A percentile compares a stretch with the other conserved stretches of the same genome.
These are phyloP conservation scores for Apotomis capreana DNA, from an alignment of 2,888 invertebrate species.

Conservation along the genomic window DNA sequence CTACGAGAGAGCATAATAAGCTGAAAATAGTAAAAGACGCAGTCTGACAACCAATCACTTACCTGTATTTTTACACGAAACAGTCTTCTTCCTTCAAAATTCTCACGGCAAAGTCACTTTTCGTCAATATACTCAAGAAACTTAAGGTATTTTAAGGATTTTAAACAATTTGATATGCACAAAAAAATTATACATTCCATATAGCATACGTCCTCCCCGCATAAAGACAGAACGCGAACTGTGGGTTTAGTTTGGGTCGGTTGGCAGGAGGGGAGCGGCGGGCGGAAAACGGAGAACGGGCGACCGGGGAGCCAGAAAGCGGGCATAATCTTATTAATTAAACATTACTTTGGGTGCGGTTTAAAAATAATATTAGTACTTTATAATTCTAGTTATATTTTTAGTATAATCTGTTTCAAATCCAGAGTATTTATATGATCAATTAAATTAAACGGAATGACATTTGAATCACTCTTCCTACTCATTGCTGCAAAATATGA, in stretches of 20 bases:
- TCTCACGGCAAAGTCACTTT: conserved; percentile 76
- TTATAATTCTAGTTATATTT: conserved; percentile 5
- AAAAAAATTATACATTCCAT: conserved; percentile 81
- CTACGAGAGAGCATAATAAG: conserved; percentile 64
- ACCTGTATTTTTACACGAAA: conserved; percentile 78
- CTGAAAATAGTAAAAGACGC: conserved; percentile 76
- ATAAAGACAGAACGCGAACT: conserved; percentile 84
- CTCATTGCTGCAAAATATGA: conserved; percentile 35
- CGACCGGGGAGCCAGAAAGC: conserved; percentile 68
- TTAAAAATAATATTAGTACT: neutral
- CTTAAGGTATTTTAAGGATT: conserved; percentile 81
- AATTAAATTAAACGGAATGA: neutral
- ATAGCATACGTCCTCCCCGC: conserved; percentile 77
- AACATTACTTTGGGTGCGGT: conserved; percentile 36
- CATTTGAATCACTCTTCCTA: conserved; percentile 23
- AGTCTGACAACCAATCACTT: conserved; percentile 79
- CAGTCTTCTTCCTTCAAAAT: conserved; percentile 68
- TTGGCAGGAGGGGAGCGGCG: conserved; percentile 57
- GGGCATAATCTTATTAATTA: conserved; percentile 58
- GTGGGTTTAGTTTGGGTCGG: conserved; percentile 73
- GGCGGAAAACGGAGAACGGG: conserved; percentile 79
- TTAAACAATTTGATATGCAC: conserved; percentile 79
- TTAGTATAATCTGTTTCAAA: neutral
- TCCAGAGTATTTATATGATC: neutral
- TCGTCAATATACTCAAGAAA: conserved; percentile 64